Evolutionary conservation across 2,888 invertebrate genomes (phyloP).

Genomic region (Agelastica alni): DNA sequence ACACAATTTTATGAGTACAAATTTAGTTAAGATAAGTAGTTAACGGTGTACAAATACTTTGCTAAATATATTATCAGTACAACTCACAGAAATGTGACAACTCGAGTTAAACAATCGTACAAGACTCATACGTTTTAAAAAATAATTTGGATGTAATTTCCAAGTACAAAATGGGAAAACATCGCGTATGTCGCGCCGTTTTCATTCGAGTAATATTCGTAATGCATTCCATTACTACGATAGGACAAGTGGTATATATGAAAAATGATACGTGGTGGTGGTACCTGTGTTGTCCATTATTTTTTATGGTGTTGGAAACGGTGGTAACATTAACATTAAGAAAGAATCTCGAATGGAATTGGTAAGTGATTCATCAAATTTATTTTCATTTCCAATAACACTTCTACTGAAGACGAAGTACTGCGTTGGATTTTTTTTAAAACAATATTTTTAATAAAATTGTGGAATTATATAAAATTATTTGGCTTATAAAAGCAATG

Average conservation of each 20-base stretch:
- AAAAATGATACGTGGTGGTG: conserved; percentile 34
- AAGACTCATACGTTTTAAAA: no score
- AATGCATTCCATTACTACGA: conserved; percentile 25
- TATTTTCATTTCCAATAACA: neutral
- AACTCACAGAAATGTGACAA: no score
- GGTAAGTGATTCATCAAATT: conserved; percentile 20
- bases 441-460: no score
- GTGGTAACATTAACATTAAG: conserved; percentile 29
- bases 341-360: conserved; percentile 33
- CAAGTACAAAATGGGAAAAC: conserved; percentile 28
- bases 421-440: no score
- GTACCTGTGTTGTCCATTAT: conserved; percentile 30
- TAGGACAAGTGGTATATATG: conserved; percentile 27
- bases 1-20: no score
- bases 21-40: conserved; percentile 16
- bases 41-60: conserved; percentile 15
- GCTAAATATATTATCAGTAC: conserved; percentile 8
- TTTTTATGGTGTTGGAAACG: conserved; percentile 31
- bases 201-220: conserved; percentile 29
- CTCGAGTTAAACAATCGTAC: no score
- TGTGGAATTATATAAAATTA: no score
- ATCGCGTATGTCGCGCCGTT: conserved; percentile 32
- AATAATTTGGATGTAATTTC: no score
- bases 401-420: no score
- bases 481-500: no score